Evolutionary conservation across 2,797 vertebrate genomes (phyloP).

Genomic region (Chrysocyon brachyurus): DNA sequence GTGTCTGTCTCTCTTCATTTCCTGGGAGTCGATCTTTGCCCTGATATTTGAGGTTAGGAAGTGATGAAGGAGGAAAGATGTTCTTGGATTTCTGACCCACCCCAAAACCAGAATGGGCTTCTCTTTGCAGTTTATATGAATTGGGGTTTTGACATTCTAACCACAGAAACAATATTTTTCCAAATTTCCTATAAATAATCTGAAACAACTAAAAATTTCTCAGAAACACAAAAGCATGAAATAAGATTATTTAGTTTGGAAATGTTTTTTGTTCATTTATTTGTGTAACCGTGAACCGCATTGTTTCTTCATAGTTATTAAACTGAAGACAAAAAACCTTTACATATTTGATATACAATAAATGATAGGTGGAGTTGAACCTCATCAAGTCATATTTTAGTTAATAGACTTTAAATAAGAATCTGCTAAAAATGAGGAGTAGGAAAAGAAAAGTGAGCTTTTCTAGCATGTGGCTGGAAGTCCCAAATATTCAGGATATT

Average conservation of each 20-base stretch:
- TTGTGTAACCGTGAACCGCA: neutral
- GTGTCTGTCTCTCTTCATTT: conserved; percentile 56
- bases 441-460: neutral
- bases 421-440: conserved; percentile 31
- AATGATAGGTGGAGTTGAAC: neutral
- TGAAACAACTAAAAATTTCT: conserved; percentile 57
- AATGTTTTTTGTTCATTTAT: conserved; percentile 40
- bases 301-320: neutral
- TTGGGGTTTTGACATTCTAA: conserved; percentile 39
- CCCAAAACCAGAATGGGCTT: neutral
- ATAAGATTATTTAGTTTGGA: neutral
- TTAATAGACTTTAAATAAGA: conserved; percentile 12
- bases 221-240: conserved; percentile 43
- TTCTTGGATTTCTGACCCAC: conserved; percentile 48
- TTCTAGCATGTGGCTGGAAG: neutral
- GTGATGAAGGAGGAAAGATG: neutral
- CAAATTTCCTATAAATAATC: conserved; percentile 44
- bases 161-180: neutral
- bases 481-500: neutral
- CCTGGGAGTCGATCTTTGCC: conserved; percentile 47
- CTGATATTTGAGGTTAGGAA: conserved; percentile 47
- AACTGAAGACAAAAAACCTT: neutral
- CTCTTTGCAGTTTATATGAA: neutral
- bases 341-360: neutral
- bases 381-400: neutral